These are phyloP conservation scores for Lampris megalopsis DNA, from an alignment of 2,113 vertebrate species.

Conservation along the genomic window DNA sequence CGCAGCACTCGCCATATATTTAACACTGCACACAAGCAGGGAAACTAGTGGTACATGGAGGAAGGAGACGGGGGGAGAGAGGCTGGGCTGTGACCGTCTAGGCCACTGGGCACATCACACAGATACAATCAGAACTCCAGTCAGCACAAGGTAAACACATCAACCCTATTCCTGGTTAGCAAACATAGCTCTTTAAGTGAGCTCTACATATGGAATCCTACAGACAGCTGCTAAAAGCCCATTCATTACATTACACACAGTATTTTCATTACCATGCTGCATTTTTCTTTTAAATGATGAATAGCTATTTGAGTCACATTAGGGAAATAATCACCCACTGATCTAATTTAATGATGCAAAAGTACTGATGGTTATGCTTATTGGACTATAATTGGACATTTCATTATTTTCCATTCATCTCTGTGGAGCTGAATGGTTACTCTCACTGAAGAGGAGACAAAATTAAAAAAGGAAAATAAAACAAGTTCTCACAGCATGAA, in stretches of 20 bases:
- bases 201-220: not conserved
- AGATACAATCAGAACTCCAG: slow-evolving; percentile 27
- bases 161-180: slow-evolving; percentile 15
- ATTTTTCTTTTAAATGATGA: slow-evolving; percentile 52
- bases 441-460: not conserved
- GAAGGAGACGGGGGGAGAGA: slow-evolving; percentile 10
- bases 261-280: slow-evolving; percentile 30
- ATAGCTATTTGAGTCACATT: slow-evolving; percentile 58
- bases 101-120: slow-evolving; percentile 35
- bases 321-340: slow-evolving; percentile 61
- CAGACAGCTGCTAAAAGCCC: slow-evolving; percentile 19
- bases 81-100: not conserved
- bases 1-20: slow-evolving; percentile 71
- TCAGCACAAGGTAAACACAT: slow-evolving; percentile 35
- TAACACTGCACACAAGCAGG: slow-evolving; percentile 59
- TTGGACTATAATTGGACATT: slow-evolving; percentile 68
- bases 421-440: slow-evolving; percentile 29
- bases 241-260: slow-evolving; percentile 10
- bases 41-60: slow-evolving; percentile 16
- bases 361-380: slow-evolving; percentile 57
- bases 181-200: slow-evolving; percentile 10
- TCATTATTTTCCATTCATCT: slow-evolving; percentile 64
- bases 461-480: slow-evolving; percentile 10
- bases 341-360: slow-evolving; percentile 62
- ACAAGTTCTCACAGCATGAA: slow-evolving; percentile 15